Base-by-base conservation (phyloP, 1,140 invertebrate species). In the Ooceraea biroi region DNA sequence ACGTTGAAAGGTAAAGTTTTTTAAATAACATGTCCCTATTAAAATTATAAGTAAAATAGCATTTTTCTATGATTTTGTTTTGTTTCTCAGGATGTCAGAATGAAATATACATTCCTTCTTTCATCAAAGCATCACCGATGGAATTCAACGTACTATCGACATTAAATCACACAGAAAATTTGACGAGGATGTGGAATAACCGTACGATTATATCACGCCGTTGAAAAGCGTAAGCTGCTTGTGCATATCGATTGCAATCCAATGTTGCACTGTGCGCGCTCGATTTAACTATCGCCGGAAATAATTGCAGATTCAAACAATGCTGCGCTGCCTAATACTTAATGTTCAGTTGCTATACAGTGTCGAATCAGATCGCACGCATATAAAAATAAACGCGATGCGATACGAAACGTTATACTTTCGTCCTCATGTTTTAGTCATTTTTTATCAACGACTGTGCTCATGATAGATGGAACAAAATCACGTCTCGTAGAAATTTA, bases 371-470 rank as follows among this genome's bases (percentile, higher is more conserved):
- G 3, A 57, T 0, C 2, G 17, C 27, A 14, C 10, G 27, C 11
- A 19, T 69, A 14, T 61, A 87, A 74, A 83, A 85, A 87, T 82
- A 87, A 77, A 69, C 63, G n/a, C n/a, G 69, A 82, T 82, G n/a
- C n/a, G n/a, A n/a, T n/a, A 68, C 36, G 50, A 74, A 60, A 85
- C 44, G 19, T 52, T 50, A 61, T 27, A 48, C 48, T 82, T 87
- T 74, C 68, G 63, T 22, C n/a, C 17, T 66, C 41, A 14, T 22
- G 50, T 74, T 69, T 65, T 68, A 48, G 57, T 25, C 57, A 73
- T 60, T 82, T 77, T 36, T 36, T 74, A 87, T 58, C 74, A 87
- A 76, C 82, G 25, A 52, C 27, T 50, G 57, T 74, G 73, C 1
- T 36, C 8, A 36, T 65, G 14, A 0, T 25, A 30, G 25, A 58